phyloP scores from a whole-genome alignment of 2,113 vertebrate genomes.

The Paramisgurnus dabryanus region DNA sequence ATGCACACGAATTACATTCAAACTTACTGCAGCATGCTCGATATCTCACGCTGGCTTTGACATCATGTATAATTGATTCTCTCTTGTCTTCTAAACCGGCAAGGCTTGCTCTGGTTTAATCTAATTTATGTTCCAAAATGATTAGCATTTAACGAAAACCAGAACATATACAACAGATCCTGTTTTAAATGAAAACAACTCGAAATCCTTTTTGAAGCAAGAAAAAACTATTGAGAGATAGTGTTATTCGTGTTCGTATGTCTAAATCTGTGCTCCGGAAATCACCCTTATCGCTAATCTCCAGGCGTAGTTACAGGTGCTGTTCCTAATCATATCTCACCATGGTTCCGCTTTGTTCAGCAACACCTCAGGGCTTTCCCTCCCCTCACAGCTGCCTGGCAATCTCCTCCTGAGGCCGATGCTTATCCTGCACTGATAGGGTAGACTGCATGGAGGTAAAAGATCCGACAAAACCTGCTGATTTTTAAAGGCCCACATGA shows the following conservation, averaged over 20 bases:
- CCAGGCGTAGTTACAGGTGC: conserved; percentile 65
- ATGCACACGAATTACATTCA: no score
- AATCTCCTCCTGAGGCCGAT: conserved; percentile 10
- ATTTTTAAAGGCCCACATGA: conserved; percentile 36
- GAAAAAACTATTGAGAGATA: not conserved
- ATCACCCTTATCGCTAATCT: conserved; percentile 70
- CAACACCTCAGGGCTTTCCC: conserved; percentile 64
- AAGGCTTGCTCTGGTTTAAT: not conserved
- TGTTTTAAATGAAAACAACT: no score
- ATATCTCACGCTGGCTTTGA: not conserved
- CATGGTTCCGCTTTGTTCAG: conserved; percentile 68
- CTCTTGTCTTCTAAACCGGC: not conserved
- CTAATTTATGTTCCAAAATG: not conserved
- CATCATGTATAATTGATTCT: not conserved
- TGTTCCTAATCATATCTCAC: conserved; percentile 63
- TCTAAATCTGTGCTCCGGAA: conserved; percentile 50
- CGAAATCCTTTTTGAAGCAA: not conserved
- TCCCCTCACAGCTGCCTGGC: conserved; percentile 26
- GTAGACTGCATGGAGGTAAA: conserved; percentile 40
- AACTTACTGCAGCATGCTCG: no score
- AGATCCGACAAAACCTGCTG: conserved; percentile 36
- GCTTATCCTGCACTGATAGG: conserved; percentile 39
- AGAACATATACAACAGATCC: conserved; percentile 1
- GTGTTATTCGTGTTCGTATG: conserved; percentile 40
- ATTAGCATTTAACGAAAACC: not conserved